A percentile compares a stretch with the other conserved stretches of the same genome.
Evolutionary conservation across 2,888 invertebrate species (phyloP).

Genomic region (Archips xylosteana): DNA sequence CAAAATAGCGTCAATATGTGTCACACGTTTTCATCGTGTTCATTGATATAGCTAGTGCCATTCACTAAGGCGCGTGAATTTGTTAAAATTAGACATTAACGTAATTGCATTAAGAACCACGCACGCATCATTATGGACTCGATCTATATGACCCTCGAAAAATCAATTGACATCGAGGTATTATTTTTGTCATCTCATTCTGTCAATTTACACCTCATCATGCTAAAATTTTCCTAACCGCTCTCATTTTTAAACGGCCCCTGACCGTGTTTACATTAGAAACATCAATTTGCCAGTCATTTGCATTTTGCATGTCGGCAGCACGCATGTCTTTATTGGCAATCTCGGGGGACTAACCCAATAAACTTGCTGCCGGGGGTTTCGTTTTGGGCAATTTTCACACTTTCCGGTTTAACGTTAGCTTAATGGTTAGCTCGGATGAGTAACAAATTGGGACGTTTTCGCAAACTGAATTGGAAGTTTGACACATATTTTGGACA

Average conservation of each 20-base stretch:
- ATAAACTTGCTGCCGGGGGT: slow-evolving; percentile 73
- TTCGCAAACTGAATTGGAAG: slow-evolving; percentile 25
- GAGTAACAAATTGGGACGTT: slow-evolving; percentile 36
- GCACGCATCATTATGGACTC: no score
- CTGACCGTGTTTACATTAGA: slow-evolving; percentile 44
- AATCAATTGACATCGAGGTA: no score
- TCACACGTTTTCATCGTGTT: no score
- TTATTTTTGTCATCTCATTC: neutral
- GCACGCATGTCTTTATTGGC: slow-evolving; percentile 67
- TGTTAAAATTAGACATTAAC: no score
- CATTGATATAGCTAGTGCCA: no score
- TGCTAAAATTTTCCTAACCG: slow-evolving; percentile 5
- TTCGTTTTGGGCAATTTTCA: slow-evolving; percentile 70
- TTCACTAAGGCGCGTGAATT: no score
- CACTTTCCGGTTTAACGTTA: slow-evolving; percentile 36
- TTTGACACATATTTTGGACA: slow-evolving; percentile 18
- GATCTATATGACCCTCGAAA: no score
- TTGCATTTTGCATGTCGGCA: slow-evolving; percentile 64
- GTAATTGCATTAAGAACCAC: no score
- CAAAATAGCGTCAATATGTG: no score
- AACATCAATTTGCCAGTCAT: slow-evolving; percentile 67
- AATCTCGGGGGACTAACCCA: slow-evolving; percentile 82
- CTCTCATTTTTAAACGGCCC: slow-evolving; percentile 32
- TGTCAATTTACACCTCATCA: slow-evolving; percentile 1
- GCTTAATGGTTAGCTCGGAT: slow-evolving; percentile 33